Base-by-base conservation (phyloP, 1,140 invertebrate species). In the Drosophila rufa region DNA sequence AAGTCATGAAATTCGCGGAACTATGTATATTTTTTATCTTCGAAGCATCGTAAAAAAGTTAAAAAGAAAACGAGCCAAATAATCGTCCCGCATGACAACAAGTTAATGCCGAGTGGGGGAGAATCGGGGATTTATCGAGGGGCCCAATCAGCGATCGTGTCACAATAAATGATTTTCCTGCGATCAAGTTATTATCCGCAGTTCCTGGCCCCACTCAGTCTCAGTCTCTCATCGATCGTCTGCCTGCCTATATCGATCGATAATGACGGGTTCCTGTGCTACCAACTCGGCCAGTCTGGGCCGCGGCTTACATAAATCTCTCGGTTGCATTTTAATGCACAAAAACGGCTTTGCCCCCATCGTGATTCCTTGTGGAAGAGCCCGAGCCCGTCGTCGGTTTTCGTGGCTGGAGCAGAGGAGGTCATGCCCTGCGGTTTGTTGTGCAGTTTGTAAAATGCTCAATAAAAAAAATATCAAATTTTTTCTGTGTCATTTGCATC, bases 361-460 rank as follows among this genome's bases (percentile, higher is more conserved):
- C 55, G 64, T 58, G 48, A 67, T 70, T 60, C 42, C 53, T 73
- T 43, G 62, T 50, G 47, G 56, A 45, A 47, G 67, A 50, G 43
- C 61, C 43, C 30, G 33, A 38, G 36, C 14, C 11, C 22, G 57
- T 82, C 80, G 76, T 76, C 45, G 62, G 66, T 47, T 76, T 82
- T 82, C 75, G 82, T 84, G 75, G 82, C 69, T 75, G 64, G 48
- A 77, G 55, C 82, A 78, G 70, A 90, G 85, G 74, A 90, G 85
- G 74, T 84, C 78, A 79, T 75, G 79, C 85, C 86, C 85, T 79
- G 81, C 50, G 81, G 81, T 85, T 75, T 77, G 84, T 75, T 89
- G 78, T 84, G 77, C 84, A 70, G 85, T 81, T 89, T 89, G 85
- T 79, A 90, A 89, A 86, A 89, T 85, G 85, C 79, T 76, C 80